Conservation (phyloP, 2,113 vertebrate genomes). For the Anolis carolinensis region DNA sequence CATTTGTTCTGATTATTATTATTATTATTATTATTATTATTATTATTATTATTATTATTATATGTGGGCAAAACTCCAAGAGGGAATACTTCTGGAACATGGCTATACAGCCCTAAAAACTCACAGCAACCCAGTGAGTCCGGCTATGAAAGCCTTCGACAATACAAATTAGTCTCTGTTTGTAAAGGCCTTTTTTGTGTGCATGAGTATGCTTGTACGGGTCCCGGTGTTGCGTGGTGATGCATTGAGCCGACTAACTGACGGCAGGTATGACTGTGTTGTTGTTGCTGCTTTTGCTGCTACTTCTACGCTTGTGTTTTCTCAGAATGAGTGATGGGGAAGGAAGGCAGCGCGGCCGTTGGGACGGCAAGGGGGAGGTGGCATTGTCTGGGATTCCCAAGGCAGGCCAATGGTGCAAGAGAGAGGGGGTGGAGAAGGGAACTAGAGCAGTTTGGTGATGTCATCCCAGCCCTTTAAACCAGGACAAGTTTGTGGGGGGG, state of each 20-base stretch:
- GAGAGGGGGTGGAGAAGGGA: background rate
- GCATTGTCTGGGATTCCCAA: slow-evolving; percentile 14
- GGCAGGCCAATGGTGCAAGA: background rate
- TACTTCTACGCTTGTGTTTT: background rate
- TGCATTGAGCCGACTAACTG: fast-evolving
- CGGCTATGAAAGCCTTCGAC: too few relatives aligned
- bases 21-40: too few relatives aligned
- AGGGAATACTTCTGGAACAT: too few relatives aligned
- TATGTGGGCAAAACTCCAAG: too few relatives aligned
- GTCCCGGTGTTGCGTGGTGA: too few relatives aligned
- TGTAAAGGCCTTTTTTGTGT: too few relatives aligned
- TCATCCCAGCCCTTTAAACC: slow-evolving; percentile 26
- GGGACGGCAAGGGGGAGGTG: background rate
- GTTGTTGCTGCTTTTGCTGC: background rate
- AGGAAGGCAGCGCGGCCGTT: background rate
- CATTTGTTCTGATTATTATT: too few relatives aligned
- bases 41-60: too few relatives aligned
- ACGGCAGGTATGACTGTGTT: background rate
- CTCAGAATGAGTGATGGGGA: background rate
- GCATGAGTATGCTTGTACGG: too few relatives aligned
- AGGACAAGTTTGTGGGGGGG: slow-evolving; percentile 9
- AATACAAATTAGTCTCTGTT: too few relatives aligned
- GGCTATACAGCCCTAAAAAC: too few relatives aligned
- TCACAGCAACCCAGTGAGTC: too few relatives aligned
- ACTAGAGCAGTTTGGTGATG: background rate